Percentiles rank a stretch among this genome's conserved stretches.
Conservation (phyloP, 2,113 vertebrate species). For the Takifugu bimaculatus region DNA sequence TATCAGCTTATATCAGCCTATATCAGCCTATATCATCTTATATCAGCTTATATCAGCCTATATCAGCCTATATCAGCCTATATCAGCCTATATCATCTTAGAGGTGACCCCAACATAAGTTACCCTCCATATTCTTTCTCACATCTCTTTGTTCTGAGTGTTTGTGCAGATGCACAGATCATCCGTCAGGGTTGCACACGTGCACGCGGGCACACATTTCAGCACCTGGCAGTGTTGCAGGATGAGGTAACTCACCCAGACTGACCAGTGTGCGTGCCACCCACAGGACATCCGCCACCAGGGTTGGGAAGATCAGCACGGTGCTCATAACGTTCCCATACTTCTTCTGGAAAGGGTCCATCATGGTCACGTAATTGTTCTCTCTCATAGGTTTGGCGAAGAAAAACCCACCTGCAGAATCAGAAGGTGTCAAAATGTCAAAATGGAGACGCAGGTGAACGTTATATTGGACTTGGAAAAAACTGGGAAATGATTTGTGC, state of each 20-base stretch:
- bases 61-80: too few species aligned
- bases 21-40: too few species aligned
- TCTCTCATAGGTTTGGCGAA: slow-evolving; percentile 84
- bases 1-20: too few species aligned
- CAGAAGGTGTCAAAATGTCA: background rate
- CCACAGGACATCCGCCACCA: slow-evolving; percentile 84
- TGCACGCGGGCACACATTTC: background rate
- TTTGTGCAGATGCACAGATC: slow-evolving; percentile 8
- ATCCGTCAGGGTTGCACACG: slow-evolving; percentile 7
- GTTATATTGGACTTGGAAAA: too few species aligned
- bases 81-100: too few species aligned
- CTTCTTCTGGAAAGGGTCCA: slow-evolving; percentile 81
- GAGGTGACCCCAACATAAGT: too few species aligned
- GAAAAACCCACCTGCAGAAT: slow-evolving; percentile 76
- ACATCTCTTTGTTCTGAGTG: too few species aligned
- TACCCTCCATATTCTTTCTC: too few species aligned
- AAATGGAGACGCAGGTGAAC: too few species aligned
- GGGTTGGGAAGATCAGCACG: slow-evolving; percentile 78
- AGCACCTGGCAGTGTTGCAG: slow-evolving; percentile 10
- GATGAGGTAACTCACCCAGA: slow-evolving; percentile 68
- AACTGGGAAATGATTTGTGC: too few species aligned
- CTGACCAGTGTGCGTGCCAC: slow-evolving; percentile 82
- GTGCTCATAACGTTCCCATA: slow-evolving; percentile 76
- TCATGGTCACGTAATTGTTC: slow-evolving; percentile 81
- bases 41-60: too few species aligned